Conservation (phyloP, 2,113 vertebrate species). For the Tachysurus vachellii region DNA sequence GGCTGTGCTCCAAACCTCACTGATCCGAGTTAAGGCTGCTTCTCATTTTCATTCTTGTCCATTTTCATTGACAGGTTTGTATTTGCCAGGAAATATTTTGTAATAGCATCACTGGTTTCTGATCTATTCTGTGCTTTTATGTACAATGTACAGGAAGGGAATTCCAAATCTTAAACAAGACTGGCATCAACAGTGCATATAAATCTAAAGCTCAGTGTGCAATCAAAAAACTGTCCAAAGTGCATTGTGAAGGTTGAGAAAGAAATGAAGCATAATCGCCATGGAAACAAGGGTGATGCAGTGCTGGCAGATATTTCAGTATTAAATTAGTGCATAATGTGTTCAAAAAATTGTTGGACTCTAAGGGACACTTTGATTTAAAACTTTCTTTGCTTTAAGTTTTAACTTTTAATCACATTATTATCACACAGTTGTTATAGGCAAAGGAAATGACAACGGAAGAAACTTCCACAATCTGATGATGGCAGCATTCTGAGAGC, state of each 20-base stretch:
- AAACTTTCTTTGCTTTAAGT: neutral
- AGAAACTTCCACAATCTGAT: slow-evolving; percentile 34
- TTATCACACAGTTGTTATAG: slow-evolving; percentile 9
- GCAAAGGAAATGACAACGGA: slow-evolving; percentile 10
- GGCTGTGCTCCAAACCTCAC: neutral
- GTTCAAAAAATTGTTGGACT: neutral
- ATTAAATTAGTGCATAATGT: neutral
- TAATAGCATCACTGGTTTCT: slow-evolving; percentile 10
- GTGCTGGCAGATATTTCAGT: neutral
- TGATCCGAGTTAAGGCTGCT: neutral
- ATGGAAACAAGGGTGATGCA: neutral
- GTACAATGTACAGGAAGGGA: neutral
- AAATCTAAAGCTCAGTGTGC: slow-evolving; percentile 16
- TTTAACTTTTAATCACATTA: slow-evolving; percentile 31
- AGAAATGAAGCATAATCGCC: neutral
- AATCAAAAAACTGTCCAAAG: neutral
- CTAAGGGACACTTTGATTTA: neutral
- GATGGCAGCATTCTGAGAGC: slow-evolving; percentile 17
- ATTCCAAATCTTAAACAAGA: slow-evolving; percentile 1
- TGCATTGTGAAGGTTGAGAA: neutral
- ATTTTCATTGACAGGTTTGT: slow-evolving; percentile 9
- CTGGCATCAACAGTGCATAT: neutral
- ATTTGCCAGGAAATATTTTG: neutral
- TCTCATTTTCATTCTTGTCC: neutral
- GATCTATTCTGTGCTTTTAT: slow-evolving; percentile 6